Conservation (phyloP, 2,797 vertebrate species). For the Knipowitschia caucasica region DNA sequence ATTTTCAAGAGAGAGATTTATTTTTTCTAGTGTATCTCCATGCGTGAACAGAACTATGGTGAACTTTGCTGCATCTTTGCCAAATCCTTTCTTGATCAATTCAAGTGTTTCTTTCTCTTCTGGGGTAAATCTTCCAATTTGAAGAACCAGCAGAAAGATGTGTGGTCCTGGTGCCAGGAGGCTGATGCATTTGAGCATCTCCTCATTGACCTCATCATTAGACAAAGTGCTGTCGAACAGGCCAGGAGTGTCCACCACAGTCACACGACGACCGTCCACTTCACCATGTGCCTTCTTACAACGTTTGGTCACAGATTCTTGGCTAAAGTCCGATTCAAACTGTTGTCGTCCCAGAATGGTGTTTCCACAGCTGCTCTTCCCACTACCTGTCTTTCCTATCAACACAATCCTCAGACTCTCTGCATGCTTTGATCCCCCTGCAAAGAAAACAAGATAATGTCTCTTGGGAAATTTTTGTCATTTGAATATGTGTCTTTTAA, state of each 20-base stretch:
- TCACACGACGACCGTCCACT: not conserved
- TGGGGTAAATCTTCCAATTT: not conserved
- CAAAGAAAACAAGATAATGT: not conserved
- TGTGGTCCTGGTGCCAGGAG: conserved; percentile 3
- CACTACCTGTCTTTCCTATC: not conserved
- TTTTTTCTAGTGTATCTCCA: not conserved
- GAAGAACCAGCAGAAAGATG: not conserved
- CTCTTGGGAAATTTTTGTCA: too few species aligned
- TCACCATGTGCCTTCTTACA: not conserved
- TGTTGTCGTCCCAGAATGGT: not conserved
- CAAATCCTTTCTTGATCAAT: not conserved
- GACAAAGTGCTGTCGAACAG: not conserved
- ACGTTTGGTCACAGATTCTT: not conserved
- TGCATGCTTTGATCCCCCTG: not conserved
- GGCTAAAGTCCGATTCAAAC: not conserved
- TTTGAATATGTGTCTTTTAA: too few species aligned
- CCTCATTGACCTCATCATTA: not conserved
- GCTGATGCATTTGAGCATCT: not conserved
- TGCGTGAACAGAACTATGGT: not conserved
- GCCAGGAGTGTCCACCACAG: conserved; percentile 5
- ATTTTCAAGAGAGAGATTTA: not conserved
- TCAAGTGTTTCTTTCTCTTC: not conserved
- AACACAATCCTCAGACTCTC: not conserved
- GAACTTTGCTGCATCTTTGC: not conserved
- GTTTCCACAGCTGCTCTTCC: not conserved